Base-by-base conservation (phyloP, 2,888 invertebrate species). In the Mactromeris polynyma region DNA sequence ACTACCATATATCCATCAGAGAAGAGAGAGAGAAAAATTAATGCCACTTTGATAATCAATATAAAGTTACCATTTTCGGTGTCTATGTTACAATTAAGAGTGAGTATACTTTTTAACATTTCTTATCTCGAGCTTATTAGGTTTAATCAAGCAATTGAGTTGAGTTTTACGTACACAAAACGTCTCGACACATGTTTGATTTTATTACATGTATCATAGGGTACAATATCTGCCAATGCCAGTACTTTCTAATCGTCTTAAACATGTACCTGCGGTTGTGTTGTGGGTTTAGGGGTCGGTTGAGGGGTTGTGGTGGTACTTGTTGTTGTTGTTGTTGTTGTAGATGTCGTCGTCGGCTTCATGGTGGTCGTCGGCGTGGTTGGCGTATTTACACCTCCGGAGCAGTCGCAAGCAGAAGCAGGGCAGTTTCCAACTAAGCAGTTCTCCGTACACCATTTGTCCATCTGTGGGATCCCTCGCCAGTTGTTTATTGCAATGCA, bases 401-500 rank as follows among this genome's bases (percentile, higher is more conserved):
- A 46, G 51, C 93, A 93, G 42, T 79, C 87, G 58, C 93, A 93
- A 1, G 83, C 89, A 36, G 73, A 84, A 0, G 33, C 21, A 0
- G 91, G 90, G 46, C 93, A 93, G 58, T 90, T 86, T 26, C 89
- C 90, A 17, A 58, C 81, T 14, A 73, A 58, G 78, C 93, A 93
- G 40, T 83, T 87, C 0, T 81, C 79, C 17, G 73, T 87, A 73
- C 93, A 93, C 93, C 93, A 93, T 1, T 51, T 6, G 69, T 91
- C 89, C 54, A 90, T 40, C 9, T 14, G 33, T 51, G 83, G 54
- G 54, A 87, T 69, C 4, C 89, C 89, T 0, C 82, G 80, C 93
- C 93, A 93, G n/a, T 81, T 69, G 77, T 90, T 87, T 6, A 89
- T 90, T 7, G 86, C 93, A 0, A 85, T 69, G 33, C 93, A 93